Percentiles rank a stretch among this genome's conserved stretches.
phyloP scores from a whole-genome alignment of 2,888 invertebrate species.

The Synanthedon vespiformis region DNA sequence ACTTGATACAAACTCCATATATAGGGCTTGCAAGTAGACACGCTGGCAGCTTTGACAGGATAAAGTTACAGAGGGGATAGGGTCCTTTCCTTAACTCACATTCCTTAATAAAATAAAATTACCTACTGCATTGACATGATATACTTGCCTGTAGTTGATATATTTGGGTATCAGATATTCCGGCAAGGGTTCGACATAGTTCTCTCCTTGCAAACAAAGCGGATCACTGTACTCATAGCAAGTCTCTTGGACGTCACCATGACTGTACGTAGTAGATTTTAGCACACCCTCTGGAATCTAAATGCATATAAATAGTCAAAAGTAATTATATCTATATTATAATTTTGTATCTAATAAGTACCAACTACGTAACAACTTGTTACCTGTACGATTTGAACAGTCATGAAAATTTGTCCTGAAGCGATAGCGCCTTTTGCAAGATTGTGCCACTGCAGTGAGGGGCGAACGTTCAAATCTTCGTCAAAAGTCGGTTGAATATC shows the following conservation, averaged over 20 bases:
- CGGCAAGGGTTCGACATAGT: slow-evolving; percentile 29
- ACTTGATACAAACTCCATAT: too few species aligned
- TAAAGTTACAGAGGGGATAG: too few species aligned
- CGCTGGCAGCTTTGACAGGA: too few species aligned
- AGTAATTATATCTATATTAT: too few species aligned
- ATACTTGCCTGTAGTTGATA: slow-evolving; percentile 37
- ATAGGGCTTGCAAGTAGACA: too few species aligned
- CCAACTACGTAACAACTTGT: too few species aligned
- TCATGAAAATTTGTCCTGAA: slow-evolving; percentile 60
- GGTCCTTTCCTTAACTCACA: too few species aligned
- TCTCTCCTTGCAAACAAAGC: slow-evolving; percentile 8
- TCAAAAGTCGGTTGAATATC: slow-evolving; percentile 25
- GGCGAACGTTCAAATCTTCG: slow-evolving; percentile 29
- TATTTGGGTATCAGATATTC: slow-evolving; percentile 28
- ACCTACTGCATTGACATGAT: too few species aligned
- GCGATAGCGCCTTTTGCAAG: slow-evolving; percentile 37
- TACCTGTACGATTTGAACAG: slow-evolving; percentile 46
- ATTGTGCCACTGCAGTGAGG: slow-evolving; percentile 61
- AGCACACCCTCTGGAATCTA: slow-evolving; percentile 42
- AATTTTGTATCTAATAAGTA: too few species aligned
- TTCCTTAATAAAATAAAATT: too few species aligned
- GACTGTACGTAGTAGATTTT: slow-evolving; percentile 30
- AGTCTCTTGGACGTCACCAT: slow-evolving; percentile 16
- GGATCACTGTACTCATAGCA: too few species aligned
- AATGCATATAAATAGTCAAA: slow-evolving; percentile 2